These are phyloP conservation scores for Urechis unicinctus DNA, from an alignment of 2,888 invertebrate genomes.

Conservation along the genomic window DNA sequence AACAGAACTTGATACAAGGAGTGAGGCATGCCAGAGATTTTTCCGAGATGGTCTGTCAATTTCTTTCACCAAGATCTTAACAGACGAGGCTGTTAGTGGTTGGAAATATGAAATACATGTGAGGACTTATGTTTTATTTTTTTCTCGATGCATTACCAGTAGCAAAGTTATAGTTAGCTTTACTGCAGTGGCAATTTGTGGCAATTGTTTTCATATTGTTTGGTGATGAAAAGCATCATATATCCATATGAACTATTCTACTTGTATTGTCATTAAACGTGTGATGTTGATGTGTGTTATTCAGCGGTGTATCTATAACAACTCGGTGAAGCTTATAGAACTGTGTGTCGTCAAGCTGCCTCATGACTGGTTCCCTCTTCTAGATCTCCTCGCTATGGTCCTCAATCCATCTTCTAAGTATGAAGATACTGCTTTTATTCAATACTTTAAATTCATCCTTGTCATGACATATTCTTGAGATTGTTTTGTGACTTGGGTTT, in stretches of 20 bases:
- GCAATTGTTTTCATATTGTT: too few relatives aligned
- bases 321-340: slow-evolving; percentile 86
- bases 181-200: too few relatives aligned
- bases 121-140: slow-evolving; percentile 23
- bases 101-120: slow-evolving; percentile 96
- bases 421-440: slow-evolving; percentile 49
- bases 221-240: too few relatives aligned
- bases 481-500: background rate
- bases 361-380: slow-evolving; percentile 80
- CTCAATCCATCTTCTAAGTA: slow-evolving; percentile 93
- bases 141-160: background rate
- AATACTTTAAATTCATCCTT: background rate
- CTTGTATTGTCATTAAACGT: background rate
- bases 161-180: slow-evolving; percentile 7
- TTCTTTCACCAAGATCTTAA: slow-evolving; percentile 92
- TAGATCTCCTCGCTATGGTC: slow-evolving; percentile 86
- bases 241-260: too few relatives aligned
- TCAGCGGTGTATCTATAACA: slow-evolving; percentile 77
- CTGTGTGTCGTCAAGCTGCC: slow-evolving; percentile 86
- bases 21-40: slow-evolving; percentile 87
- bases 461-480: background rate
- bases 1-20: slow-evolving; percentile 76
- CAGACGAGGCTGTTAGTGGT: slow-evolving; percentile 94
- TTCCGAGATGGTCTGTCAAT: slow-evolving; percentile 88
- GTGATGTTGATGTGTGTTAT: slow-evolving; percentile 16